Evolutionary conservation across 2,888 invertebrate species (phyloP).

Genomic region (Leucoptera coffeella): DNA sequence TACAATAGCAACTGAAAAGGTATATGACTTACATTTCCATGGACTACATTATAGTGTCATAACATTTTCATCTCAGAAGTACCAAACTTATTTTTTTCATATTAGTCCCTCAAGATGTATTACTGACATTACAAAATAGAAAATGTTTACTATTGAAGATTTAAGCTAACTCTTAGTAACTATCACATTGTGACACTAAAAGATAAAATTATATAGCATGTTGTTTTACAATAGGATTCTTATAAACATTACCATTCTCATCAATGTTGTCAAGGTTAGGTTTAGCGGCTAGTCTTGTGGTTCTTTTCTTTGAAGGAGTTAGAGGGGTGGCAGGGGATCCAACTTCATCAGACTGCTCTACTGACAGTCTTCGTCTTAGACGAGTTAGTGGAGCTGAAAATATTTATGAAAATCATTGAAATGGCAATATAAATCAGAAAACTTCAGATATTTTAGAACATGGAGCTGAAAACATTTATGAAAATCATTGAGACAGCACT

Average conservation of each 20-base stretch:
- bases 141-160: too few relatives aligned
- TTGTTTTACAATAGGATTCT: too few relatives aligned
- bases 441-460: neutral
- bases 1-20: too few relatives aligned
- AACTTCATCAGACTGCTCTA: conserved; percentile 26
- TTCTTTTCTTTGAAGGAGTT: conserved; percentile 33
- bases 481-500: neutral
- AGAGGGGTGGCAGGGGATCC: conserved; percentile 23
- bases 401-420: neutral
- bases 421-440: neutral
- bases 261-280: conserved; percentile 35
- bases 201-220: too few relatives aligned
- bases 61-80: too few relatives aligned
- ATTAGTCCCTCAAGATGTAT: too few relatives aligned
- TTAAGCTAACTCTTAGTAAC: too few relatives aligned
- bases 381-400: conserved; percentile 19
- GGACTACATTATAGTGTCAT: too few relatives aligned
- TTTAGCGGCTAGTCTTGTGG: conserved; percentile 22
- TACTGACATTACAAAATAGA: too few relatives aligned
- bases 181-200: too few relatives aligned
- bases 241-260: conserved; percentile 41
- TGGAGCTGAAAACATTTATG: conserved; percentile 13
- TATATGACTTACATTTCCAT: too few relatives aligned
- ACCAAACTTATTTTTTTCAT: too few relatives aligned
- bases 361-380: conserved; percentile 25